These are phyloP conservation scores for Dimorphilus gyrociliatus DNA, from an alignment of 2,888 invertebrate genomes.

Conservation along the genomic window DNA sequence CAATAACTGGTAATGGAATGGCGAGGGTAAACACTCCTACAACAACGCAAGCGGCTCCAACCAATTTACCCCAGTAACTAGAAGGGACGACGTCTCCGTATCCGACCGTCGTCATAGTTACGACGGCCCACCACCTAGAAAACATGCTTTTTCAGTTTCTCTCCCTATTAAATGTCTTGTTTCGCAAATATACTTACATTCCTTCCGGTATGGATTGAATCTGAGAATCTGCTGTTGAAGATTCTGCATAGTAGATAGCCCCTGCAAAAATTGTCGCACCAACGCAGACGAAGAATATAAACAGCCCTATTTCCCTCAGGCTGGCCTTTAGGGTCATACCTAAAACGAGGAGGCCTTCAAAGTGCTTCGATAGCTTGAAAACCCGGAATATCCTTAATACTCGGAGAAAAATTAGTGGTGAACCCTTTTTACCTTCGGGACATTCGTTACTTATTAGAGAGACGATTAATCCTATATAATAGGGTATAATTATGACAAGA, in stretches of 20 bases:
- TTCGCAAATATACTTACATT: conserved; percentile 44
- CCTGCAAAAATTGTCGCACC: conserved; percentile 25
- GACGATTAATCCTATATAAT: conserved; percentile 19
- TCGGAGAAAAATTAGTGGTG: conserved; percentile 16
- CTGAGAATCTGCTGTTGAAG: conserved; percentile 13
- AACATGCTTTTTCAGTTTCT: conserved; percentile 41
- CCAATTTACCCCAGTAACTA: conserved; percentile 34
- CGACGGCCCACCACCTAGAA: conserved; percentile 34
- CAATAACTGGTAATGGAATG: conserved; percentile 40
- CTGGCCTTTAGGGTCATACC: conserved; percentile 24
- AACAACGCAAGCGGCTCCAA: conserved; percentile 38
- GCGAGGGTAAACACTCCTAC: conserved; percentile 40
- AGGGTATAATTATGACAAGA: conserved; percentile 25
- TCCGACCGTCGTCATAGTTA: conserved; percentile 32
- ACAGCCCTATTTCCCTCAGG: conserved; percentile 23
- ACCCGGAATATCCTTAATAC: conserved; percentile 24
- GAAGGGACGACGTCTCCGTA: conserved; percentile 37
- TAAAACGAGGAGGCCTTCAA: conserved; percentile 20
- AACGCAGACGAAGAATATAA: conserved; percentile 23
- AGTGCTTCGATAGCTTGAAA: conserved; percentile 28
- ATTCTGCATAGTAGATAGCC: conserved; percentile 26
- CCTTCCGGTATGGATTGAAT: conserved; percentile 29
- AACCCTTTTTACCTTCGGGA: conserved; percentile 12
- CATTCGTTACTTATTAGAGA: conserved; percentile 14
- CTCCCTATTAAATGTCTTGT: conserved; percentile 43